Base-by-base conservation (phyloP, 2,888 invertebrate genomes). In the Heliconius ismenius region DNA sequence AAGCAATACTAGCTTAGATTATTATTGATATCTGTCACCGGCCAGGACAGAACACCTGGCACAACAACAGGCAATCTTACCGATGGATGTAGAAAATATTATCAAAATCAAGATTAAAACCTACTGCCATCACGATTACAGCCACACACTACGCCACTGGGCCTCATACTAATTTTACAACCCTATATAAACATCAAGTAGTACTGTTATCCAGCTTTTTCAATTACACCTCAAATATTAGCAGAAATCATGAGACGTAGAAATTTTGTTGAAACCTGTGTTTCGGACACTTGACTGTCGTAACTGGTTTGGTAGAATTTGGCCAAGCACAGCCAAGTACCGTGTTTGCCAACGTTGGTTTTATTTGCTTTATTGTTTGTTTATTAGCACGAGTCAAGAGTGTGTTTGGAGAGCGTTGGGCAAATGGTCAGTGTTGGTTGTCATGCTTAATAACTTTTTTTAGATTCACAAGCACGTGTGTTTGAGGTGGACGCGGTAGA, bases 161-260 rank as follows among this genome's bases (percentile, higher is more conserved):
- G 21, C 49, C 60, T 3, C 60, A 26, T 24, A 4, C 4, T 62
- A 26, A 62, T 7, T 62, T 26, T 15, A 68, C 26, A 43, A 39
- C 54, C 28, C 54, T 69, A 69, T 70, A 70, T 58, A 28, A 58
- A 70, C 58, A 32, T 15, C 32, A 15, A 58, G 70, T 70, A 70
- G 24, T n/a, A 70, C 70, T 58, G 58, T 70, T 70, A 67, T 73
- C 18, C 73, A 63, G 15, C 68, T 26, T 36, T 64, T 77, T 81
- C 77, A 74, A 82, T 81, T 79, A 81, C 80, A 79, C 13, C 65
- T 58, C 73, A 82, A 82, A 82, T 80, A 81, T 82, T 82, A 74
- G 80, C 76, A 72, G 67, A 54, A 77, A 76, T 79, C 76, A 78
- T 76, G 70, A 65, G 74, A 73, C 77, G 70, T 76, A 65, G 67